Conservation (phyloP, 2,113 vertebrate genomes). For the Argyrosomus japonicus region DNA sequence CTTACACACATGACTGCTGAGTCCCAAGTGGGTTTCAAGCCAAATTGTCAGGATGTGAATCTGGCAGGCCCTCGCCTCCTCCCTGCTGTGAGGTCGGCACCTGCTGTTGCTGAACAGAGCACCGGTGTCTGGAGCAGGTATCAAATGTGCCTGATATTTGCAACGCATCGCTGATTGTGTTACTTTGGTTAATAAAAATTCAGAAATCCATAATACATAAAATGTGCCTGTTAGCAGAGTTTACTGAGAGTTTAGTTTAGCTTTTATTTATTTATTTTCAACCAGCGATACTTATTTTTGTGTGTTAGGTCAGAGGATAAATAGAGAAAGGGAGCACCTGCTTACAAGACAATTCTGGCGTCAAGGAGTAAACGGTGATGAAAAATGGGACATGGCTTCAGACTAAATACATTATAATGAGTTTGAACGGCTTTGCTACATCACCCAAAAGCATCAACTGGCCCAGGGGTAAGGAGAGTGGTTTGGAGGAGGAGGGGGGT, state of each 20-base stretch:
- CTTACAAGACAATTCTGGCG: not conserved
- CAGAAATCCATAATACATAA: not conserved
- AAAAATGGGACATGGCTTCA: not conserved
- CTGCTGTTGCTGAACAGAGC: not conserved
- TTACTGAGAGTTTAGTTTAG: not conserved
- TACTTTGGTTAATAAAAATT: not conserved
- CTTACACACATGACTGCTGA: constrained; percentile 15
- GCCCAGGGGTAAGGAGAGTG: constrained; percentile 29
- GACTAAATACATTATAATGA: not conserved
- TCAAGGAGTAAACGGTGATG: not conserved
- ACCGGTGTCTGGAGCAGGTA: not conserved
- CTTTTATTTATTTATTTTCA: not conserved
- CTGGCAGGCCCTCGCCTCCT: constrained; percentile 3
- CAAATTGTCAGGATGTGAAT: constrained; percentile 31
- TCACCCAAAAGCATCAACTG: constrained; percentile 27
- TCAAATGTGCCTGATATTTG: not conserved
- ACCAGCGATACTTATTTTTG: not conserved
- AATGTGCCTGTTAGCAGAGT: not conserved
- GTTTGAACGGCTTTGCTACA: constrained; percentile 8
- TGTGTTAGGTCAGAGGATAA: not conserved
- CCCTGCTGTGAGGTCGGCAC: constrained; percentile 1
- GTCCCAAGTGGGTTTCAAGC: not conserved
- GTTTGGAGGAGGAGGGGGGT: constrained; percentile 6
- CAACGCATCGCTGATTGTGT: not conserved
- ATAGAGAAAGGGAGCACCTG: not conserved